These are phyloP conservation scores for Pyralis farinalis DNA, from an alignment of 2,888 invertebrate species.

Conservation along the genomic window DNA sequence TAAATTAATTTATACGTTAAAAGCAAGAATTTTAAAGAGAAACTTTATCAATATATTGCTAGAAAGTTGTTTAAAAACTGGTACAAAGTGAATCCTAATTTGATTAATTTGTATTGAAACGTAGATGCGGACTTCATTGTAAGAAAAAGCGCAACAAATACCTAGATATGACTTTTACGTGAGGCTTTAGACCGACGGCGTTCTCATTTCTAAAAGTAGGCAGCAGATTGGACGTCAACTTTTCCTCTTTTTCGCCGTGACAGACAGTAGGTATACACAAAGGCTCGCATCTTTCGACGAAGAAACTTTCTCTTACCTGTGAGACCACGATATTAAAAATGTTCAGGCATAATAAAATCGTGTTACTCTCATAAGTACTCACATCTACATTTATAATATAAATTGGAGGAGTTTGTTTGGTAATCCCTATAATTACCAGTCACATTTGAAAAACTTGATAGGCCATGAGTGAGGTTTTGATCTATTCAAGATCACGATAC, in stretches of 20 bases:
- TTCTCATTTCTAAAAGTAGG: slow-evolving; percentile 65
- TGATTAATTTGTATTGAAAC: slow-evolving; percentile 17
- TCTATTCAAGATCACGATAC: no score
- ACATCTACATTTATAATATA: no score
- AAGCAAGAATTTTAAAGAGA: background rate
- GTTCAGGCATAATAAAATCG: slow-evolving; percentile 16
- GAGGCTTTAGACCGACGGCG: slow-evolving; percentile 38
- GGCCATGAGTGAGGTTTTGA: no score
- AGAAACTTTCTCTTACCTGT: slow-evolving; percentile 42
- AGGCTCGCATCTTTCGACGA: slow-evolving; percentile 46
- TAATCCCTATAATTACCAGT: no score
- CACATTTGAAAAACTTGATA: no score
- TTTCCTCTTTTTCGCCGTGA: slow-evolving; percentile 53
- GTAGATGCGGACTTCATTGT: slow-evolving; percentile 22
- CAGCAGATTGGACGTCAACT: slow-evolving; percentile 63
- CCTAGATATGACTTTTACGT: slow-evolving; percentile 37
- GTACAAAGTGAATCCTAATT: slow-evolving; percentile 13
- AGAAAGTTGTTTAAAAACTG: background rate
- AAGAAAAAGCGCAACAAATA: slow-evolving; percentile 29
- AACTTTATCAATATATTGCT: background rate
- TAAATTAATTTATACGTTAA: no score
- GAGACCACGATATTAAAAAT: slow-evolving; percentile 33
- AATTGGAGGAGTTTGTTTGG: no score
- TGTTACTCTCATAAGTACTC: slow-evolving; percentile 8
- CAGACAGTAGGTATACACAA: slow-evolving; percentile 51